A percentile compares a stretch with the other conserved stretches of the same genome.
phyloP scores from a whole-genome alignment of 2,797 vertebrate genomes.

The Gobionotothen gibberifrons region DNA sequence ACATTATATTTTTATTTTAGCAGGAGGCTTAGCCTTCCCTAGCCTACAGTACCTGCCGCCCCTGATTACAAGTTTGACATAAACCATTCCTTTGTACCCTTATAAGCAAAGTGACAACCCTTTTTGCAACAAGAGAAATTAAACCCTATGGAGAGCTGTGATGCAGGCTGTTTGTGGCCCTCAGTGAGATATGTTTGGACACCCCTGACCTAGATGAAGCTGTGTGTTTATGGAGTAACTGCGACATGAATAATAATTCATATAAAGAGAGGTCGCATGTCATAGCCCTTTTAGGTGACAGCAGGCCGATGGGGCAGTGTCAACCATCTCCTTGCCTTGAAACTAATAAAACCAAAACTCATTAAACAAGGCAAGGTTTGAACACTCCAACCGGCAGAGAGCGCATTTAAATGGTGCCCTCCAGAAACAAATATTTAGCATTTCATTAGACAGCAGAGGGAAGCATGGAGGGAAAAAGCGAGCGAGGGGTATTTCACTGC shows the following conservation, averaged over 20 bases:
- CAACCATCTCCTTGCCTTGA: constrained; percentile 19
- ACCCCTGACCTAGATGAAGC: background rate
- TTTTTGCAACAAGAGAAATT: too few relatives aligned
- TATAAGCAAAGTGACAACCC: too few relatives aligned
- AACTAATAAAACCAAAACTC: constrained; percentile 47
- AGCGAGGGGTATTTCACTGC: constrained; percentile 56
- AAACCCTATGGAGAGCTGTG: too few relatives aligned
- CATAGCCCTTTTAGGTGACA: constrained; percentile 23
- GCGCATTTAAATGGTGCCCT: constrained; percentile 57
- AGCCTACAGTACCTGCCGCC: too few relatives aligned
- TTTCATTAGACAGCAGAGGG: constrained; percentile 64
- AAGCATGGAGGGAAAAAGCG: constrained; percentile 18
- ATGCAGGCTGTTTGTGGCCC: too few relatives aligned
- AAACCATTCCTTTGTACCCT: too few relatives aligned
- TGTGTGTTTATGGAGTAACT: background rate
- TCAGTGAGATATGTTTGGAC: too few relatives aligned
- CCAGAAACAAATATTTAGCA: constrained; percentile 75
- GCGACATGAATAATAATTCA: constrained; percentile 5
- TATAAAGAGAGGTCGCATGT: constrained; percentile 24
- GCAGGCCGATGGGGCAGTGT: constrained; percentile 26
- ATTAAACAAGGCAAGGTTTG: constrained; percentile 46
- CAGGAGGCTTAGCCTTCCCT: too few relatives aligned
- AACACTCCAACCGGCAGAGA: constrained; percentile 42
- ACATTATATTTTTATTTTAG: too few relatives aligned
- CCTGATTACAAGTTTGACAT: too few relatives aligned